Conservation (phyloP, 1,140 invertebrate species). For the Cotesia vestalis region DNA sequence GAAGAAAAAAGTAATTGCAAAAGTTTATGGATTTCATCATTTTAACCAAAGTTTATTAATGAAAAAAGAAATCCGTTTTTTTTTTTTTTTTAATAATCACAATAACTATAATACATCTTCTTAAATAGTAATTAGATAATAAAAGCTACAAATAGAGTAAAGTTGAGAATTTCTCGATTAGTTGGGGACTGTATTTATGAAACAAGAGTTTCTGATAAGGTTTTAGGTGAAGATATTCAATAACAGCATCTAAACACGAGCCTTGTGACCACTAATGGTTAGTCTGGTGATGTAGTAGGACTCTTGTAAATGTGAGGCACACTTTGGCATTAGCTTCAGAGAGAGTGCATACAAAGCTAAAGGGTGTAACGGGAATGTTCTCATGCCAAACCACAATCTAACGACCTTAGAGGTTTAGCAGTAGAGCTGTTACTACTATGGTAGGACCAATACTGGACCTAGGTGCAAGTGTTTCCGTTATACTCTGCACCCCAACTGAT, state of each 20-base stretch:
- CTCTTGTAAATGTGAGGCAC: constrained; percentile 6
- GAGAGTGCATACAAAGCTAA: constrained; percentile 36
- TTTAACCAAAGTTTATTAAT: no score
- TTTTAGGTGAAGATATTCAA: constrained; percentile 32
- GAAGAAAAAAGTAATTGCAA: no score
- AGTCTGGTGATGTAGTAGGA: constrained; percentile 31
- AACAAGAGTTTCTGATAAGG: constrained; percentile 22
- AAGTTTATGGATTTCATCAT: no score
- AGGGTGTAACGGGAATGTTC: constrained; percentile 60
- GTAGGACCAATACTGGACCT: background rate
- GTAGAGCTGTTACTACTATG: constrained; percentile 17
- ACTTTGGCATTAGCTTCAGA: constrained; percentile 22
- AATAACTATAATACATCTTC: no score
- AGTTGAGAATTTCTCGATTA: constrained; percentile 11
- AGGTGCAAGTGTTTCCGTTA: background rate
- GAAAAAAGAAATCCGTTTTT: no score
- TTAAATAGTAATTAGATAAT: no score
- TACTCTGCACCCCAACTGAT: constrained; percentile 41
- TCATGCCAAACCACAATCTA: constrained; percentile 63
- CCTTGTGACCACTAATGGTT: constrained; percentile 37
- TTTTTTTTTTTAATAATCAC: no score
- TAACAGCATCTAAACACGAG: constrained; percentile 39
- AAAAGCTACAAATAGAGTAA: no score
- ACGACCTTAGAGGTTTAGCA: constrained; percentile 59
- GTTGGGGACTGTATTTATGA: background rate